Evolutionary conservation across 2,888 invertebrate genomes (phyloP), one percentile per base, ranked within the genome.

Genomic region (Drosophila villosipedis): DNA sequence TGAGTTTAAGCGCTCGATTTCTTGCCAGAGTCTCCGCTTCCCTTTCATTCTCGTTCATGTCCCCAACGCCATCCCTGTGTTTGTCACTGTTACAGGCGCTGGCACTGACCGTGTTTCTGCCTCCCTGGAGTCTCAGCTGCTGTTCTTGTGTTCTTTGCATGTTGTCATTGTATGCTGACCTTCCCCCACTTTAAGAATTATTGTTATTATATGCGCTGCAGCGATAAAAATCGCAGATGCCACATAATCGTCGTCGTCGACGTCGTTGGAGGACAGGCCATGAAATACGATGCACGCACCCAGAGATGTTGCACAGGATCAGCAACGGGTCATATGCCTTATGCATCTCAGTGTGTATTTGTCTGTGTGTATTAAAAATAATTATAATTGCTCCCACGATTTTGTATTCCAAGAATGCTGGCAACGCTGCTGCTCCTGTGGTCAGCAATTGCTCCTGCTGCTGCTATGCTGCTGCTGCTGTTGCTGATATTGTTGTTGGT

Each of bases 331-430:
- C 82, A 73, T 83, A 73, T 78, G 80, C 73, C 89, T 83, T 84
- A 87, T 88, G 87, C 70, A 71, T 57, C 73, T 61, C 59, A 10
- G 69, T 68, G 61, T 65, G 57, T 72, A 41, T 63, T 58, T 65
- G 41, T 57, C 61, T 76, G 63, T 80, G 83, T 84, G 91, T 82
- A 83, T 91, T 89, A 91, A 91, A 90, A 91, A 92, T 92, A 91
- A 92, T 92, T 93, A 92, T 93, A 93, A 93, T 93, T 93, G 93
- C 93, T 93, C 93, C 93, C 93, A 93, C 92, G 93, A 93, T 91
- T 93, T 92, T 91, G 81, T 85, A 75, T 85, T 88, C 88, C 90
- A 84, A 83, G 91, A 92, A 91, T 91, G 76, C 65, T 78, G 81
- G n/a, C 61, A 64, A 60, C 54, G 50, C 50, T 76, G 69, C 74